Percentiles rank a stretch among this genome's conserved stretches.
phyloP scores from a whole-genome alignment of 2,797 vertebrate genomes.

The Catharus ustulatus region DNA sequence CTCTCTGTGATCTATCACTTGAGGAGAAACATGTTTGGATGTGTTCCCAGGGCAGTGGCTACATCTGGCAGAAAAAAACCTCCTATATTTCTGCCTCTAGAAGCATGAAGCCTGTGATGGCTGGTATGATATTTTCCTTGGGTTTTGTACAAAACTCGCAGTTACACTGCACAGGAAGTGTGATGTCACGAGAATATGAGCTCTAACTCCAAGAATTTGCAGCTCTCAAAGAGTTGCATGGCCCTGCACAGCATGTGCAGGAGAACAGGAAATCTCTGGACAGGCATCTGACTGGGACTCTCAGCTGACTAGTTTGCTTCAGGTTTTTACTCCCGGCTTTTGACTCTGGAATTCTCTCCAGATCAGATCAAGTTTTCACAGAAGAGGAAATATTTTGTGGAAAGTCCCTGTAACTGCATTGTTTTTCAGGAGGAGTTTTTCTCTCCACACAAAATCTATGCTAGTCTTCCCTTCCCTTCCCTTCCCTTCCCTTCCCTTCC shows the following conservation, averaged over 20 bases:
- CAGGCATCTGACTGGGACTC: neutral
- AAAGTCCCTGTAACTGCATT: neutral
- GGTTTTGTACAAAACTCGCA: neutral
- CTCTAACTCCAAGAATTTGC: neutral
- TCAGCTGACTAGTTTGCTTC: neutral
- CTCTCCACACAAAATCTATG: accelerated
- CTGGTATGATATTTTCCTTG: neutral
- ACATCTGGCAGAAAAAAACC: neutral
- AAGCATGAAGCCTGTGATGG: neutral
- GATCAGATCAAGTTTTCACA: neutral
- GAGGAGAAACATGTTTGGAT: neutral
- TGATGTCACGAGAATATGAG: neutral
- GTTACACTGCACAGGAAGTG: neutral
- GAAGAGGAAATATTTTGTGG: neutral
- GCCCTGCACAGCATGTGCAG: neutral
- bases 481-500: neutral
- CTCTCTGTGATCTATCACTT: neutral
- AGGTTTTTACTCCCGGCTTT: neutral
- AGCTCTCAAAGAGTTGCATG: neutral
- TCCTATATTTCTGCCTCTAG: neutral
- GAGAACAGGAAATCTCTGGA: neutral
- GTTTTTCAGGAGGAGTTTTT: neutral
- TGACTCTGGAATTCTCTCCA: neutral
- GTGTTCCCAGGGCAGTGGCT: neutral
- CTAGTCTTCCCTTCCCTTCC: neutral